phyloP scores from a whole-genome alignment of 1,140 invertebrate species.

The Listronotus oregonensis region DNA sequence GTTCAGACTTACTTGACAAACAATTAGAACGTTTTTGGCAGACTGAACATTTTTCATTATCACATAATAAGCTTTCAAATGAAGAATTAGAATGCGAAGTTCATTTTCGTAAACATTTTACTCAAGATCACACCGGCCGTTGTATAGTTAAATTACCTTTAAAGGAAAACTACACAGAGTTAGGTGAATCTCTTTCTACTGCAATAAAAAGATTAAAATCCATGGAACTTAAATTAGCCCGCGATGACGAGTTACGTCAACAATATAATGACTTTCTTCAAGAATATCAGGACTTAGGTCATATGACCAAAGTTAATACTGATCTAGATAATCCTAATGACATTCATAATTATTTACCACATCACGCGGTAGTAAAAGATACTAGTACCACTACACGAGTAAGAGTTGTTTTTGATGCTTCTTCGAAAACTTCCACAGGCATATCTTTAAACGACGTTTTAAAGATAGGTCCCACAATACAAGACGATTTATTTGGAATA shows the following conservation, averaged over 20 bases:
- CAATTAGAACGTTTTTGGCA: conserved; percentile 26
- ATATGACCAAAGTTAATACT: conserved; percentile 44
- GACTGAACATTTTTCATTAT: conserved; percentile 5
- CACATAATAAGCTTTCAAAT: conserved; percentile 5
- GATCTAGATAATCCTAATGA: no score
- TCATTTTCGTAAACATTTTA: conserved; percentile 31
- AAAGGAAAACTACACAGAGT: conserved; percentile 13
- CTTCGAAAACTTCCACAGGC: conserved; percentile 41
- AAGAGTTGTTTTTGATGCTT: conserved; percentile 35
- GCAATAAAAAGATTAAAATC: conserved; percentile 37
- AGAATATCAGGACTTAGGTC: conserved; percentile 53
- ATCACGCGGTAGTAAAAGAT: conserved; percentile 53
- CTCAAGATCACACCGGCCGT: conserved; percentile 18
- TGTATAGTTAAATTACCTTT: conserved; percentile 34
- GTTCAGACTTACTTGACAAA: not conserved
- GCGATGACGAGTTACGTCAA: conserved; percentile 38
- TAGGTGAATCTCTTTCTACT: conserved; percentile 41
- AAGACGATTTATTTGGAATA: conserved; percentile 44
- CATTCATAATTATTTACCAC: conserved; percentile 41
- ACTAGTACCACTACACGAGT: conserved; percentile 49
- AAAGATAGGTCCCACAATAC: conserved; percentile 46
- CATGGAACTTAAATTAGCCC: conserved; percentile 31
- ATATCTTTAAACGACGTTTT: conserved; percentile 44
- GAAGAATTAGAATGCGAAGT: conserved; percentile 37
- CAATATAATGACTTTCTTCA: conserved; percentile 50